phyloP scores from a whole-genome alignment of 2,888 invertebrate species.

The Ennomos erosarius region DNA sequence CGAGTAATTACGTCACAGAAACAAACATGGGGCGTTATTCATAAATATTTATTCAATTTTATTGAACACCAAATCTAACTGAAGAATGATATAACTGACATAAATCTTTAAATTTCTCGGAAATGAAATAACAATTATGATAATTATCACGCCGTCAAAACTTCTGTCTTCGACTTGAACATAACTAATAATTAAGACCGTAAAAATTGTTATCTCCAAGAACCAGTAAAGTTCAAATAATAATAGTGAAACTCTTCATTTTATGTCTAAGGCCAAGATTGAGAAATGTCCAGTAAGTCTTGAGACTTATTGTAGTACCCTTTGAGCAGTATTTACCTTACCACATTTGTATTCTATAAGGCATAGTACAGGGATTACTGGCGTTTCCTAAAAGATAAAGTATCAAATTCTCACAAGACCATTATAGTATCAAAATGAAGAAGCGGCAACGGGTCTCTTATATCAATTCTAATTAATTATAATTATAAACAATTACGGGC shows the following conservation, averaged over 20 bases:
- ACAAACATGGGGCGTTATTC: slow-evolving; percentile 11
- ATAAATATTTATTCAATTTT: slow-evolving; percentile 24
- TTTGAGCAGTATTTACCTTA: slow-evolving; percentile 18
- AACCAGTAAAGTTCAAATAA: slow-evolving; percentile 78
- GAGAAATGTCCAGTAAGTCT: slow-evolving; percentile 1
- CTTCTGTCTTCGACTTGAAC: slow-evolving; percentile 61
- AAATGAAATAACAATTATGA: slow-evolving; percentile 73
- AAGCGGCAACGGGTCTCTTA: slow-evolving; percentile 60
- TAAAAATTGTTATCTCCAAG: slow-evolving; percentile 74
- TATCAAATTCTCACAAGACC: slow-evolving; percentile 74
- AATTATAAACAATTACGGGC: slow-evolving; percentile 81
- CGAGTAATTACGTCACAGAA: slow-evolving; percentile 40
- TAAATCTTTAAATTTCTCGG: slow-evolving; percentile 57
- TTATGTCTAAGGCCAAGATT: slow-evolving; percentile 50
- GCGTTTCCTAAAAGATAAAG: slow-evolving; percentile 59
- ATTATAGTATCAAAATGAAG: slow-evolving; percentile 68
- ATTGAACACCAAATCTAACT: slow-evolving; percentile 31
- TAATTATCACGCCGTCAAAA: slow-evolving; percentile 74
- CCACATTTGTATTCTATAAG: slow-evolving; percentile 2
- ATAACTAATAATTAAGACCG: slow-evolving; percentile 76
- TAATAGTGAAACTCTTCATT: slow-evolving; percentile 72
- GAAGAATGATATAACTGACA: slow-evolving; percentile 33
- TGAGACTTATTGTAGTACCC: slow-evolving; percentile 4
- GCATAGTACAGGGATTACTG: slow-evolving; percentile 27
- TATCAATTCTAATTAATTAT: slow-evolving; percentile 77